Percentiles rank a stretch among this genome's conserved stretches.
phyloP scores from a whole-genome alignment of 2,888 invertebrate species.

The Oxystoma pomonae region DNA sequence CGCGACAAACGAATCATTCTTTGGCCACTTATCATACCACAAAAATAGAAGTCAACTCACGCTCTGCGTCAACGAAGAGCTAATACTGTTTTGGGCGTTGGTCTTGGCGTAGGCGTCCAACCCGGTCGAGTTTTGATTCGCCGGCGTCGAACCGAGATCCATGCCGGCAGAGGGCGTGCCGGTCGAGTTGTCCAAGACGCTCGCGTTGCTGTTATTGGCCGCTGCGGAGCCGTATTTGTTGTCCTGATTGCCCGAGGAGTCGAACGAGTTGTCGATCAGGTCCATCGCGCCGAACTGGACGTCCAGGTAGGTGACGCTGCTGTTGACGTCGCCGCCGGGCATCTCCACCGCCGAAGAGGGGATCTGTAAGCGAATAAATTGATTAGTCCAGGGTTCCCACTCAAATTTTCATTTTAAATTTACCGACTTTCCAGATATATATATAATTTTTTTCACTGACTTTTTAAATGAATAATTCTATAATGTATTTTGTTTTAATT shows the following conservation, averaged over 20 bases:
- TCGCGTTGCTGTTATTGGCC: constrained; percentile 29
- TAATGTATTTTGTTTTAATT: no score
- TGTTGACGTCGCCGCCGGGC: constrained; percentile 86
- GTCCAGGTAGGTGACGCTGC: constrained; percentile 74
- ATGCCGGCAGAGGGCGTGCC: constrained; percentile 29
- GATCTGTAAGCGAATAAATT: constrained; percentile 75
- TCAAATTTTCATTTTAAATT: no score
- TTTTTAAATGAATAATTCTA: no score
- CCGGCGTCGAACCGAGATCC: constrained; percentile 46
- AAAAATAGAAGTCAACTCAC: no score
- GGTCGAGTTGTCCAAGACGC: constrained; percentile 38
- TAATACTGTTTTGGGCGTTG: constrained; percentile 47
- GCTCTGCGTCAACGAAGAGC: constrained; percentile 45
- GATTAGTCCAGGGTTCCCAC: no score
- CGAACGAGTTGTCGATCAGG: constrained; percentile 52
- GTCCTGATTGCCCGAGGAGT: constrained; percentile 48
- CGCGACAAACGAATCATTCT: no score
- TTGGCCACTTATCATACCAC: no score
- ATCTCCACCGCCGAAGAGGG: constrained; percentile 93
- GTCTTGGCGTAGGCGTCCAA: constrained; percentile 48
- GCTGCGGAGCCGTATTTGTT: constrained; percentile 47
- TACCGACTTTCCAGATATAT: no score
- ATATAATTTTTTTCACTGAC: no score
- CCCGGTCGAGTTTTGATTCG: constrained; percentile 45
- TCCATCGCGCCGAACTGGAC: constrained; percentile 93